Percentiles rank a stretch among this genome's conserved stretches.
Conservation (phyloP, 92 coral and sea anemone species). For the Epizoanthus ramosus region DNA sequence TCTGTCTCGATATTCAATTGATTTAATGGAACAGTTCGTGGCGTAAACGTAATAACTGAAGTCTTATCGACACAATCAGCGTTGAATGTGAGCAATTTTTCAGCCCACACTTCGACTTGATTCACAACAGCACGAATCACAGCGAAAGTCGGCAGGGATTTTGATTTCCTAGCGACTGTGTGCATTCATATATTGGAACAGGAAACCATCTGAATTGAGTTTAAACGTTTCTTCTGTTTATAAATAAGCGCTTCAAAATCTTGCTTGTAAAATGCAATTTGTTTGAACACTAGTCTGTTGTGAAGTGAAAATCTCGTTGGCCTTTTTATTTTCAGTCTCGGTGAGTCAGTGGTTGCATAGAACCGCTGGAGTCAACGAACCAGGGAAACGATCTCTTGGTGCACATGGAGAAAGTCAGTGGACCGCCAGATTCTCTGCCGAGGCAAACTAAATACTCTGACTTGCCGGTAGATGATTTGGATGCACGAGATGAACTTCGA, state of each 20-base stretch:
- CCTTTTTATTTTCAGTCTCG: not conserved
- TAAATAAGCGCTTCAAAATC: not conserved
- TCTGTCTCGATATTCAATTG: slow-evolving; percentile 1
- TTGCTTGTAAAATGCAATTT: not conserved
- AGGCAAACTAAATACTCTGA: slow-evolving; percentile 37
- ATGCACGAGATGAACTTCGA: slow-evolving; percentile 77
- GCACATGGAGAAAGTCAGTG: slow-evolving; percentile 38
- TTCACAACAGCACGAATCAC: not conserved
- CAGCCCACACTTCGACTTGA: slow-evolving; percentile 1
- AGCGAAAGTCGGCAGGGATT: not conserved
- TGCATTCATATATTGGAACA: not conserved
- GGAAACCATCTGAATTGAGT: slow-evolving; percentile 9
- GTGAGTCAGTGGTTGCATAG: not conserved
- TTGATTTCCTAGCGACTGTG: not conserved
- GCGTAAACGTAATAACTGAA: not conserved
- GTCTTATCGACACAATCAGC: slow-evolving; percentile 11
- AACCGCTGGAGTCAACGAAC: not conserved
- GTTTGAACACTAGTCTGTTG: not conserved
- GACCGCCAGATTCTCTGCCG: slow-evolving; percentile 28
- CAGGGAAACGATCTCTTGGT: not conserved
- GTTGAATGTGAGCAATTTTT: slow-evolving; percentile 19
- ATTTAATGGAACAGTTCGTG: slow-evolving; percentile 10
- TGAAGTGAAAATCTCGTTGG: not conserved
- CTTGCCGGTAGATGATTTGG: slow-evolving; percentile 61
- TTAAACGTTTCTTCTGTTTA: not conserved